Conservation (phyloP, 2,797 vertebrate species). For the Heteromormyrus szaboi region DNA sequence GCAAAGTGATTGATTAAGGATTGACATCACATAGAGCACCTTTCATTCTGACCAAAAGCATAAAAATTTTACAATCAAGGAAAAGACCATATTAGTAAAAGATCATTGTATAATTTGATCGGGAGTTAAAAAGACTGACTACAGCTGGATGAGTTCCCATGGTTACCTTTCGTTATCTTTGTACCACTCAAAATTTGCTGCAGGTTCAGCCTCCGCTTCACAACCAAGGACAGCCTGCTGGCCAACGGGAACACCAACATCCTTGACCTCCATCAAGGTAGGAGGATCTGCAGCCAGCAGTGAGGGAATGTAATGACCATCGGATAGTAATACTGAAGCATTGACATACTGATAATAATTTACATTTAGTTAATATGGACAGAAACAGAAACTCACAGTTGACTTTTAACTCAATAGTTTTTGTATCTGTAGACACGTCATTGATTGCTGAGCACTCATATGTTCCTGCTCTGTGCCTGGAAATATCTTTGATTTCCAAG, state of each 20-base stretch:
- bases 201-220: slow-evolving; percentile 80
- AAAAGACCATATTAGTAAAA: neutral
- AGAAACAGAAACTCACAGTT: slow-evolving; percentile 60
- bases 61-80: neutral
- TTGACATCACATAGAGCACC: neutral
- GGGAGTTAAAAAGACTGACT: neutral
- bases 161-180: slow-evolving; percentile 87
- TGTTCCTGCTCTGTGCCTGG: slow-evolving; percentile 58
- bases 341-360: too few species aligned
- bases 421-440: slow-evolving; percentile 59
- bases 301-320: neutral
- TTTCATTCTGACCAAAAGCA: neutral
- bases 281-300: slow-evolving; percentile 69
- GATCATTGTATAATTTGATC: neutral
- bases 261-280: slow-evolving; percentile 82
- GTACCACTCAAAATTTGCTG: slow-evolving; percentile 93
- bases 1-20: slow-evolving; percentile 17
- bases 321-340: neutral
- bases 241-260: slow-evolving; percentile 81
- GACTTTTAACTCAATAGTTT: slow-evolving; percentile 63
- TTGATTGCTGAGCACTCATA: slow-evolving; percentile 68
- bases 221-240: slow-evolving; percentile 85
- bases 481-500: slow-evolving; percentile 65
- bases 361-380: neutral
- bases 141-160: neutral